These are phyloP conservation scores for Salticus scenicus DNA, from an alignment of 2,888 invertebrate genomes.

Conservation along the genomic window DNA sequence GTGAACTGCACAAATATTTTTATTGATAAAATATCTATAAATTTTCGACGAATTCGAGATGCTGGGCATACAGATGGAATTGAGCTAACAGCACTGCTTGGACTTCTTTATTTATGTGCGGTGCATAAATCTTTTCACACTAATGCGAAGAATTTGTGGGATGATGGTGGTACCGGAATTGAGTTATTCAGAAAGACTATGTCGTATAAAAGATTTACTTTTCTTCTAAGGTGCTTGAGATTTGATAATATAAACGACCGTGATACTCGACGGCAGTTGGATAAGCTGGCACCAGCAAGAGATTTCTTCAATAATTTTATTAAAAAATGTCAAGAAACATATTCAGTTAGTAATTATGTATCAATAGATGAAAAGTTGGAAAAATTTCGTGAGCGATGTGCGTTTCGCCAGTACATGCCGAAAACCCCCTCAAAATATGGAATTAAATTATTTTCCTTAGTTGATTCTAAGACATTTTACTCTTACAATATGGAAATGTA, in stretches of 20 bases:
- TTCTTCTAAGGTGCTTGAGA: background rate
- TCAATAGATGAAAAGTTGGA: background rate
- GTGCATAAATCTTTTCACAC: no score
- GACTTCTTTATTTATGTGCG: background rate
- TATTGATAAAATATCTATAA: no score
- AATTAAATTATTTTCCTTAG: background rate
- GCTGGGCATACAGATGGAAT: background rate
- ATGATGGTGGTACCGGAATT: background rate
- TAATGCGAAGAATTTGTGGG: background rate
- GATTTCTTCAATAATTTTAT: slow-evolving; percentile 58
- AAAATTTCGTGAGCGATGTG: background rate
- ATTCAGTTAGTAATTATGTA: slow-evolving; percentile 60
- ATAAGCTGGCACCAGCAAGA: slow-evolving; percentile 1
- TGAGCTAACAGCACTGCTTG: background rate
- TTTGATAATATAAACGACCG: background rate
- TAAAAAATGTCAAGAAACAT: slow-evolving; percentile 70
- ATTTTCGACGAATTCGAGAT: background rate
- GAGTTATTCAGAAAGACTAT: background rate
- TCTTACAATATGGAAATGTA: background rate
- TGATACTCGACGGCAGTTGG: background rate
- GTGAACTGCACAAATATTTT: no score
- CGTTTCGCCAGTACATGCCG: background rate
- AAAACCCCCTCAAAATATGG: background rate
- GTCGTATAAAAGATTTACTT: background rate
- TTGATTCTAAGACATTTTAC: slow-evolving; percentile 4